Evolutionary conservation across 2,113 vertebrate species (phyloP).

Genomic region (Pipa parva): DNA sequence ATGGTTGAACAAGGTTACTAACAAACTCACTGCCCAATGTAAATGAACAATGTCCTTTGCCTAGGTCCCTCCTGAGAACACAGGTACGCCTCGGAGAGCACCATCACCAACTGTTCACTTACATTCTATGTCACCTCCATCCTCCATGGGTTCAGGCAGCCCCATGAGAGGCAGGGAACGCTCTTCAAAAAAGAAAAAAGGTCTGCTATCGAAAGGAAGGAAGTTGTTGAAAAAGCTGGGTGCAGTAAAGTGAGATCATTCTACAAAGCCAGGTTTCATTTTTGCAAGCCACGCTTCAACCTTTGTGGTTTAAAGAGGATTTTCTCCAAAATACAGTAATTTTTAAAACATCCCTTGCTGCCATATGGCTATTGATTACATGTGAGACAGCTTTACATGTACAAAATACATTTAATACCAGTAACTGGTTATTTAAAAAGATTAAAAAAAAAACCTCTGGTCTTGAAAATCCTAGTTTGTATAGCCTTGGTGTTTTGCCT

Average conservation of each 20-base stretch:
- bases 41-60: not conserved
- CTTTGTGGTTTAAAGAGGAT: not conserved
- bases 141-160: slow-evolving; percentile 78
- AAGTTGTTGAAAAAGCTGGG: slow-evolving; percentile 87
- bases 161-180: slow-evolving; percentile 81
- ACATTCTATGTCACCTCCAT: slow-evolving; percentile 74
- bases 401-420: not conserved
- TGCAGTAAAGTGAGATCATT: slow-evolving; percentile 78
- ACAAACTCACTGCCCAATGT: too few species aligned
- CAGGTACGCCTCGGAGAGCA: slow-evolving; percentile 80
- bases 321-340: not conserved
- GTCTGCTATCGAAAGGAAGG: slow-evolving; percentile 94
- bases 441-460: slow-evolving; percentile 48
- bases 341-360: slow-evolving; percentile 43
- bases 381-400: slow-evolving; percentile 47
- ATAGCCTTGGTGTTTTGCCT: slow-evolving; percentile 90
- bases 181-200: slow-evolving; percentile 89
- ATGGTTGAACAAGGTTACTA: too few species aligned
- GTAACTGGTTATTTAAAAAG: slow-evolving; percentile 17
- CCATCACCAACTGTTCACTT: slow-evolving; percentile 80
- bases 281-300: not conserved
- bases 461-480: slow-evolving; percentile 78
- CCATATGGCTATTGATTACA: slow-evolving; percentile 44
- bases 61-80: slow-evolving; percentile 93
- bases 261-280: not conserved